Percentiles rank a stretch among this genome's conserved stretches.
Evolutionary conservation across 2,113 vertebrate genomes (phyloP).

Genomic region (Colius striatus): DNA sequence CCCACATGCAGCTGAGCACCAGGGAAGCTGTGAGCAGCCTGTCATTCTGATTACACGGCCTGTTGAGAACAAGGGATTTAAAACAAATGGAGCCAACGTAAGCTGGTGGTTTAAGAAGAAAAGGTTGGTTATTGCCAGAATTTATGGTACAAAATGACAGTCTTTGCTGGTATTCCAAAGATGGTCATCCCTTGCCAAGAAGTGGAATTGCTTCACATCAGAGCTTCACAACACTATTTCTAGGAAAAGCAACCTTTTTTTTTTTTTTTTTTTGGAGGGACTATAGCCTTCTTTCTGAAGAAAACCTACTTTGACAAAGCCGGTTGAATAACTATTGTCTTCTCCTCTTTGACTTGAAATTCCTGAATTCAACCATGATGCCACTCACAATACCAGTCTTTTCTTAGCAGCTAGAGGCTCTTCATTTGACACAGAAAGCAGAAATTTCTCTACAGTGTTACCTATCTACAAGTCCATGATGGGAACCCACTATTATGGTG

Average conservation of each 20-base stretch:
- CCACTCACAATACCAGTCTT: neutral
- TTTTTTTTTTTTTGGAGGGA: neutral
- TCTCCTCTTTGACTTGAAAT: neutral
- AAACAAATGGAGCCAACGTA: conserved; percentile 19
- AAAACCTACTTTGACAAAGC: conserved; percentile 20
- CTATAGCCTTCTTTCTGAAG: neutral
- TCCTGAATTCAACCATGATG: neutral
- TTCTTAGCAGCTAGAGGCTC: neutral
- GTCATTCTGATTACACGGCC: neutral
- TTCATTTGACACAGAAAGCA: neutral
- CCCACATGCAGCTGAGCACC: neutral
- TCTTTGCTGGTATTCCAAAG: neutral
- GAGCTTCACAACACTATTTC: neutral
- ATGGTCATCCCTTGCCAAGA: neutral
- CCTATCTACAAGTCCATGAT: neutral
- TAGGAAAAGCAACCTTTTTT: neutral
- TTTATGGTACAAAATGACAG: neutral
- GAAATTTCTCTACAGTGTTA: neutral
- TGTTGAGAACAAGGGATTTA: conserved; percentile 12
- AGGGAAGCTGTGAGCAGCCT: neutral
- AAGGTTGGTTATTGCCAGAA: conserved; percentile 29
- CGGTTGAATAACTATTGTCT: neutral
- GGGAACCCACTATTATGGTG: neutral
- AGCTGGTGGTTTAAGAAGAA: conserved; percentile 19
- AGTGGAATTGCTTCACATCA: neutral